Evolutionary conservation across 2,888 invertebrate genomes (phyloP), one percentile per base, ranked within the genome.

Genomic region (Alsophila aescularia): DNA sequence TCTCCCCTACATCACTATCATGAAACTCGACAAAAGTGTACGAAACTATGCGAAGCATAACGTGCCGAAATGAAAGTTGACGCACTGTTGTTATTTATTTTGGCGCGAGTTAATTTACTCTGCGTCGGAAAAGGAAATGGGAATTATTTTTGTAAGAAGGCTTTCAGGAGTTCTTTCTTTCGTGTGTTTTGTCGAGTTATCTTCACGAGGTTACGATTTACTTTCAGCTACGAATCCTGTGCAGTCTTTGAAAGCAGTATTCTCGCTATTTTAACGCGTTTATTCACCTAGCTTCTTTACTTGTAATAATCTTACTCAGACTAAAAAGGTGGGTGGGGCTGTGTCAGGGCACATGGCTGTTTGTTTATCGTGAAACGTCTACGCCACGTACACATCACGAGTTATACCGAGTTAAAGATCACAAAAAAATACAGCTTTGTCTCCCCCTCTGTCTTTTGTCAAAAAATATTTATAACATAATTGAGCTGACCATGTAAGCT

Each of bases 101-200:
- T 44, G 36, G 40, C 42, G 29, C 39, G 54, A 52, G 61, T 58
- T 64, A 59, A 64, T 64, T 58, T 61, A 64, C 55, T 61, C 58
- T 14, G 50, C 43, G 50, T 34, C 24, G 21, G 40, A 18, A 31
- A 34, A 29, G 27, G 41, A 53, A 47, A 36, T 18, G 41, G 24
- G 40, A 57, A 49, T 58, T 63, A 58, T 44, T 55, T 55, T 53
- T 54, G 51, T 51, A 12, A 37, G 48, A 49, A 57, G 37, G 60
- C 58, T 63, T 58, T 58, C 51, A 56, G 49, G 45, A 55, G 50
- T 50, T 57, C 27, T 47, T 50, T 43, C 47, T 47, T 44, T 39
- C 40, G 35, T 52, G 45, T 55, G 34, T 54, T 59, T 55, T 21
- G 24, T 34, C 31, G 43, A 39, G 32, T 32, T 53, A 13, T 52